A percentile compares a stretch with the other conserved stretches of the same genome.
Conservation (phyloP, 1,140 invertebrate genomes). For the Schmidtea mediterranea region DNA sequence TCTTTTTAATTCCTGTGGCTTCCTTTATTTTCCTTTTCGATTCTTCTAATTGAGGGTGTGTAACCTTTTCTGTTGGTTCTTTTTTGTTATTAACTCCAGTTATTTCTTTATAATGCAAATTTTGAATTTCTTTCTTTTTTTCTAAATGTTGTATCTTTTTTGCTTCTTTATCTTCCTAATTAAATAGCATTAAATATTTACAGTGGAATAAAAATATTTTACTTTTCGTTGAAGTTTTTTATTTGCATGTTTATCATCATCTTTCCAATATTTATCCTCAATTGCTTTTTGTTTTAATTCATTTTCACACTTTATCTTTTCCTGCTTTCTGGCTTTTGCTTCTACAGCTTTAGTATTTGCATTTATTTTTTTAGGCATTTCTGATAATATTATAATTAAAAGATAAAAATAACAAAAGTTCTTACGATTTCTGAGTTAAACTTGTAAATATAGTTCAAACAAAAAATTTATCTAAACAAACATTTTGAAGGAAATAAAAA, state of each 20-base stretch:
- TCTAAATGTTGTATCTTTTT: slow-evolving; percentile 56
- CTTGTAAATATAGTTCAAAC: no score
- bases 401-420: no score
- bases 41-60: not conserved
- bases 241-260: slow-evolving; percentile 60
- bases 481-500: no score
- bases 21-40: not conserved
- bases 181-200: not conserved
- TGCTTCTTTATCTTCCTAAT: slow-evolving; percentile 67
- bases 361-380: slow-evolving; percentile 76
- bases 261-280: slow-evolving; percentile 66
- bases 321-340: slow-evolving; percentile 52
- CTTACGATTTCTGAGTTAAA: no score
- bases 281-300: slow-evolving; percentile 43
- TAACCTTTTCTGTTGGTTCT: not conserved
- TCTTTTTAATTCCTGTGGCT: slow-evolving; percentile 10
- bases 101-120: slow-evolving; percentile 61
- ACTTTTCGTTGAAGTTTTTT: slow-evolving; percentile 72
- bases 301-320: slow-evolving; percentile 35
- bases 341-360: slow-evolving; percentile 64
- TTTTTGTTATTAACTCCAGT: slow-evolving; percentile 14
- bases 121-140: slow-evolving; percentile 57
- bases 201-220: slow-evolving; percentile 6
- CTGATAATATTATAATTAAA: no score
- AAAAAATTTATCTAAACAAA: no score